A percentile compares a stretch with the other conserved stretches of the same genome.
Evolutionary conservation across 2,113 vertebrate species (phyloP).

Genomic region (Nematolebias whitei): DNA sequence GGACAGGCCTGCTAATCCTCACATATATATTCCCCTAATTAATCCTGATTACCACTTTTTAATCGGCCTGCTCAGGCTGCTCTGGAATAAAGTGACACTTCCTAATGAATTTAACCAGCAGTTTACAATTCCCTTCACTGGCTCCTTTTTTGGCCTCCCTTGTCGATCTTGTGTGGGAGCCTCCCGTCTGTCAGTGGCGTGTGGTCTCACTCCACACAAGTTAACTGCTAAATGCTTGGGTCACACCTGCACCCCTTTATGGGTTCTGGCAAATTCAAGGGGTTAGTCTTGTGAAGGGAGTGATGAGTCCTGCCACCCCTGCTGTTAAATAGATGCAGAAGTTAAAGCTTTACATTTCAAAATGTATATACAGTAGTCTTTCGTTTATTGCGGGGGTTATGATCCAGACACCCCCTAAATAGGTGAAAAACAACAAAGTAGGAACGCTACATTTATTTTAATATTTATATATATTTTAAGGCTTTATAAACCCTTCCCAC

Average conservation of each 20-base stretch:
- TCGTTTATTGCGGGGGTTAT: too few species aligned
- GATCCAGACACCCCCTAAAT: too few species aligned
- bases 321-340: slow-evolving; percentile 32
- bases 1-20: slow-evolving; percentile 78
- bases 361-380: too few species aligned
- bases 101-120: slow-evolving; percentile 79
- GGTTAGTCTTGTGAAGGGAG: slow-evolving; percentile 50
- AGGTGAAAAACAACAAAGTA: too few species aligned
- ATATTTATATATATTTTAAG: too few species aligned
- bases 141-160: slow-evolving; percentile 21
- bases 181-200: slow-evolving; percentile 67
- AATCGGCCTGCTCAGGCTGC: slow-evolving; percentile 74
- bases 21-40: slow-evolving; percentile 81
- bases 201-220: slow-evolving; percentile 73
- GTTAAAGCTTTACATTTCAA: background rate
- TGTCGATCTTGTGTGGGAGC: slow-evolving; percentile 62
- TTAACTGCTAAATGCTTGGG: slow-evolving; percentile 72
- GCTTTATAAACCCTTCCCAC: too few species aligned
- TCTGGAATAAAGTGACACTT: slow-evolving; percentile 80
- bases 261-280: slow-evolving; percentile 68
- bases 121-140: slow-evolving; percentile 64
- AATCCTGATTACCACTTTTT: slow-evolving; percentile 82
- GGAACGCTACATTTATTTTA: too few species aligned
- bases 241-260: slow-evolving; percentile 78
- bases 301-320: slow-evolving; percentile 33